Evolutionary conservation across 1,140 invertebrate genomes (phyloP).

Genomic region (Pseudomyrmex gracilis): DNA sequence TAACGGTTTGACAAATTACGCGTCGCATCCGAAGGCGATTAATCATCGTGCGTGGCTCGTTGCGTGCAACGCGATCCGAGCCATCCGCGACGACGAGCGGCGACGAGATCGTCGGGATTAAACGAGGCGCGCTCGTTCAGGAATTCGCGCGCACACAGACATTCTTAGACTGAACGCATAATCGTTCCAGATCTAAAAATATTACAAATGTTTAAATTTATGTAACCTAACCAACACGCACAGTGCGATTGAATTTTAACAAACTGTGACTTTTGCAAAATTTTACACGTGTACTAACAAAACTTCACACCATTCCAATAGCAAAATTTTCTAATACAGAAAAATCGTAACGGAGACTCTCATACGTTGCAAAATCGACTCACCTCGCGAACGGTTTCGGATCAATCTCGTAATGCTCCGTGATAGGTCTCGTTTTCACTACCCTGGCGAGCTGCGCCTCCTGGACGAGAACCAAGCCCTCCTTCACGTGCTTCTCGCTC

Average conservation of each 20-base stretch:
- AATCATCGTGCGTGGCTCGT: slow-evolving; percentile 50
- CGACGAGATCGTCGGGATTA: slow-evolving; percentile 1
- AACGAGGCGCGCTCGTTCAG: neutral
- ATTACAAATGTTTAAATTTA: neutral
- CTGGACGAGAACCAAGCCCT: slow-evolving; percentile 83
- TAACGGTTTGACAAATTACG: slow-evolving; percentile 69
- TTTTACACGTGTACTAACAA: neutral
- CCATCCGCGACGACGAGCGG: slow-evolving; percentile 7
- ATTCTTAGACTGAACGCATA: too few species aligned
- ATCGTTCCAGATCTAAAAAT: neutral
- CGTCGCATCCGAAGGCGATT: slow-evolving; percentile 51
- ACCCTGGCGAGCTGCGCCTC: slow-evolving; percentile 83
- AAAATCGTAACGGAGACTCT: neutral
- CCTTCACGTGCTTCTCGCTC: slow-evolving; percentile 85
- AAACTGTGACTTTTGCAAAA: neutral
- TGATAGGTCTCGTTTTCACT: slow-evolving; percentile 83
- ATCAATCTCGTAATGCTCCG: slow-evolving; percentile 83
- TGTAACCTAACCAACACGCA: neutral
- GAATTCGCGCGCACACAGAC: neutral
- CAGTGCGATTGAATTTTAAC: too few species aligned
- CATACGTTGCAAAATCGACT: slow-evolving; percentile 29
- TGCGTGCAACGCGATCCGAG: slow-evolving; percentile 23
- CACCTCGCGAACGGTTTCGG: slow-evolving; percentile 84
- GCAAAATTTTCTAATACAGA: neutral
- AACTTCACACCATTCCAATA: neutral